Evolutionary conservation across 2,113 vertebrate genomes (phyloP).

Genomic region (Oceanites oceanicus): DNA sequence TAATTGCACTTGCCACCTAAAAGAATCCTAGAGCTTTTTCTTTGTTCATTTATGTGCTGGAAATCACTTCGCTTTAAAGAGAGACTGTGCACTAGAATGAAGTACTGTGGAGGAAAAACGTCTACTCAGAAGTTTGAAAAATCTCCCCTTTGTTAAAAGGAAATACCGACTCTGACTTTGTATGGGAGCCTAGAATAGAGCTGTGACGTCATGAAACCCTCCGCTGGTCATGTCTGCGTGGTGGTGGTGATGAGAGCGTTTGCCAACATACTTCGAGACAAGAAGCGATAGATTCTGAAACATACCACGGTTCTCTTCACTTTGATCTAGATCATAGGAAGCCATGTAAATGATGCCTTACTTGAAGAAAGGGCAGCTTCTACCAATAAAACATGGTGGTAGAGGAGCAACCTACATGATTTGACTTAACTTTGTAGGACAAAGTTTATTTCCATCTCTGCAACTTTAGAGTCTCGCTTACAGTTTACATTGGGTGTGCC

Average conservation of each 20-base stretch:
- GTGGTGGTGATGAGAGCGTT: accelerated
- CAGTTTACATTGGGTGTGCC: neutral
- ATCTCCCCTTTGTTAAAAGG: neutral
- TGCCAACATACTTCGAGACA: neutral
- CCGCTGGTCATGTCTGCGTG: neutral
- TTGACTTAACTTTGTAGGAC: neutral
- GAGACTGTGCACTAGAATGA: neutral
- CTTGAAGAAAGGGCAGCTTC: conserved; percentile 21
- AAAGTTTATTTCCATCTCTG: neutral
- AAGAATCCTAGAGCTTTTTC: neutral
- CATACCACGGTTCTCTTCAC: neutral
- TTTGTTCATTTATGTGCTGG: neutral
- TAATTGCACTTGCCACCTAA: conserved; percentile 19
- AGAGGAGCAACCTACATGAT: neutral
- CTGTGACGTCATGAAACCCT: neutral
- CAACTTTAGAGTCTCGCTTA: neutral
- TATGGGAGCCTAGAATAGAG: neutral
- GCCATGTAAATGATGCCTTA: conserved; percentile 55
- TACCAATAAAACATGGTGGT: accelerated
- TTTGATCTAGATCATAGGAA: neutral
- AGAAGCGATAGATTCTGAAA: neutral
- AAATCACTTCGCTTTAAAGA: neutral
- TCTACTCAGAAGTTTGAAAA: neutral
- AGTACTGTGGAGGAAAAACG: neutral
- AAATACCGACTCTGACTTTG: neutral